Evolutionary conservation across 2,797 vertebrate species (phyloP), one percentile per base, ranked within the genome.

Genomic region (Gymnothorax reevesii): DNA sequence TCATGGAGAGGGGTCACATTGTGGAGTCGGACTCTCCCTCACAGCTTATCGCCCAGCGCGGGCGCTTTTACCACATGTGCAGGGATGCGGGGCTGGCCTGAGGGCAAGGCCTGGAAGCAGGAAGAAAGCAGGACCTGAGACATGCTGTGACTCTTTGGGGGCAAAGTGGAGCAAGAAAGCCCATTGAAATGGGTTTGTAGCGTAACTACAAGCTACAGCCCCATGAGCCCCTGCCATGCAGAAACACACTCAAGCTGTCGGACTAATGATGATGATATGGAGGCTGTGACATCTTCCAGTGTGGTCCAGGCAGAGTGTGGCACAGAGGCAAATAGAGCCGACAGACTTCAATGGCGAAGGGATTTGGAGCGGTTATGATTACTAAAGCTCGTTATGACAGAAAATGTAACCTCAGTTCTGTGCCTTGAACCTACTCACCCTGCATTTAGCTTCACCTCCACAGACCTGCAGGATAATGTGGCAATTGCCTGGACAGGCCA

Each of bases 21-120:
- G 94, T 91, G 49, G 97, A 98, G 93, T 95, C 94, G n/a, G 97
- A 96, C 88, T 94, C 96, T 7, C 95, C 94, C 0, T 90, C 95
- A 66, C 92, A 94, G 59, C 93, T 98, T 87, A 90, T 96, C 87
- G 89, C 89, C 83, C 94, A 92, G 88, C 95, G 92, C 80, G 96
- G 96, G 80, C 90, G 94, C 0, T 98, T 98, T 90, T 96, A 97
- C 85, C 92, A 90, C 59, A 95, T 98, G 94, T 95, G 96, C 52
- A 89, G 90, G 60, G 97, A 97, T 89, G 97, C 96, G 0, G 96
- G 96, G 71, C 91, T 97, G 86, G 89, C 77, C 6, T 94, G 85
- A 94, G 77, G n/a, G 12, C 25, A 9, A 1, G 96, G 96, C 66
- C 91, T 97, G 87, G 89, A 77, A 2, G 22, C 49, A 17, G 59